These are phyloP conservation scores for Halichoeres trimaculatus DNA, from an alignment of 2,113 vertebrate genomes.

Conservation along the genomic window DNA sequence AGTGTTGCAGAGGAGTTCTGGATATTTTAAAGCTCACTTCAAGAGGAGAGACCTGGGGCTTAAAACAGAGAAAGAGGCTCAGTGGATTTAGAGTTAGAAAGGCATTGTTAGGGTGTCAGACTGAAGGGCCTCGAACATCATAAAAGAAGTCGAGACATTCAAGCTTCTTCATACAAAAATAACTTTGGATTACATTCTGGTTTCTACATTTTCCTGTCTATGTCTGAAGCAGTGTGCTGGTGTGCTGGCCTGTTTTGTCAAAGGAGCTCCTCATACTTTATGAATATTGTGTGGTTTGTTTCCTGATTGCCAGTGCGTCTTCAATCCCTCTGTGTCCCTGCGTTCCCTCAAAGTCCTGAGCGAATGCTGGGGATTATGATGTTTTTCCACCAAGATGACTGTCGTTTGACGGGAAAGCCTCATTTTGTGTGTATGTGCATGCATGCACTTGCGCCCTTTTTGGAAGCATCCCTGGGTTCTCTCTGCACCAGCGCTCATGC, in stretches of 20 bases:
- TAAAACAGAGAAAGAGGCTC: constrained; percentile 19
- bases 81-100: constrained; percentile 23
- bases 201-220: too few species aligned
- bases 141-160: constrained; percentile 22
- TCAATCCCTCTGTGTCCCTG: constrained; percentile 64
- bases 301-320: constrained; percentile 43
- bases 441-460: constrained; percentile 62
- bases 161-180: too few species aligned
- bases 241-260: constrained; percentile 23
- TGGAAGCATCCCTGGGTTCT: constrained; percentile 72
- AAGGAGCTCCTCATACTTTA: constrained; percentile 29
- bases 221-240: constrained; percentile 1
- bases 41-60: constrained; percentile 50
- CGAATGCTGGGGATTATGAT: constrained; percentile 70
- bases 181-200: too few species aligned
- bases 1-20: constrained; percentile 37
- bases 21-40: constrained; percentile 34
- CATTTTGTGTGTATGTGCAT: constrained; percentile 52
- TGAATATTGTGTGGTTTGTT: constrained; percentile 51
- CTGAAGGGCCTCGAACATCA: constrained; percentile 34
- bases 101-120: constrained; percentile 39
- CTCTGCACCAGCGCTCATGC: constrained; percentile 61
- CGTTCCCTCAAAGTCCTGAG: constrained; percentile 68
- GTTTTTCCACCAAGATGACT: constrained; percentile 76
- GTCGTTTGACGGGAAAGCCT: constrained; percentile 74